Evolutionary conservation across 2,113 vertebrate species (phyloP).

Genomic region (Hippocampus guttulatus): DNA sequence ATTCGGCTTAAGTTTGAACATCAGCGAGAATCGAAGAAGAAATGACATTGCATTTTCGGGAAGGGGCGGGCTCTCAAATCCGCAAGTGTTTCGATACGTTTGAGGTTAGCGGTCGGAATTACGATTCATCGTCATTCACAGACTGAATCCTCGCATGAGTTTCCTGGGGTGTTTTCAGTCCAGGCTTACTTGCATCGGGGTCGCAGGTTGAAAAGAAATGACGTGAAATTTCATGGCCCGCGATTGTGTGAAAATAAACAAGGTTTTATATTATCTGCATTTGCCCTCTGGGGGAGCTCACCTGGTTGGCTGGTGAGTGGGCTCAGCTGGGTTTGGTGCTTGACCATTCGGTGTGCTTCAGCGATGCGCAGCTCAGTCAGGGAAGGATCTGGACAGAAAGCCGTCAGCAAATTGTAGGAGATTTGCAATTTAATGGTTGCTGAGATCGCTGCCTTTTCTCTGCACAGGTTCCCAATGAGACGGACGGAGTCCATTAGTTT

Average conservation of each 20-base stretch:
- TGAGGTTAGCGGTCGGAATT: too few species aligned
- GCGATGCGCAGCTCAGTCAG: constrained; percentile 58
- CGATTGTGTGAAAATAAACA: constrained; percentile 41
- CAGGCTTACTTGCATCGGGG: constrained; percentile 4
- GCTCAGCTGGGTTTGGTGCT: constrained; percentile 60
- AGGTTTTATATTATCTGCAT: constrained; percentile 10
- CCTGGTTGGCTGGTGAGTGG: constrained; percentile 41
- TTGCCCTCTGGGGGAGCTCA: constrained; percentile 18
- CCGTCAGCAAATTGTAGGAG: constrained; percentile 73
- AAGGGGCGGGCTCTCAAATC: background rate
- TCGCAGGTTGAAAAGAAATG: constrained; percentile 17
- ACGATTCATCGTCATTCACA: too few species aligned
- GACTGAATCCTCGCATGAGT: background rate
- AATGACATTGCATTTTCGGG: background rate
- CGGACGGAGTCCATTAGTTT: constrained; percentile 72
- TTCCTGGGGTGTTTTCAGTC: constrained; percentile 7
- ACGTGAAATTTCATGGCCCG: background rate
- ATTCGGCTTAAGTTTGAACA: background rate
- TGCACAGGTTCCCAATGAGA: constrained; percentile 62
- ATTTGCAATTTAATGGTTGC: constrained; percentile 78
- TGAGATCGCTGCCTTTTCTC: constrained; percentile 64
- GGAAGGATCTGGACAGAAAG: constrained; percentile 66
- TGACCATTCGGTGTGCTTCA: constrained; percentile 50
- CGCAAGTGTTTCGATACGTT: too few species aligned
- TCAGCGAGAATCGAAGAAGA: background rate